Conservation (phyloP, 2,888 invertebrate species). For the Amphimallon solstitiale region DNA sequence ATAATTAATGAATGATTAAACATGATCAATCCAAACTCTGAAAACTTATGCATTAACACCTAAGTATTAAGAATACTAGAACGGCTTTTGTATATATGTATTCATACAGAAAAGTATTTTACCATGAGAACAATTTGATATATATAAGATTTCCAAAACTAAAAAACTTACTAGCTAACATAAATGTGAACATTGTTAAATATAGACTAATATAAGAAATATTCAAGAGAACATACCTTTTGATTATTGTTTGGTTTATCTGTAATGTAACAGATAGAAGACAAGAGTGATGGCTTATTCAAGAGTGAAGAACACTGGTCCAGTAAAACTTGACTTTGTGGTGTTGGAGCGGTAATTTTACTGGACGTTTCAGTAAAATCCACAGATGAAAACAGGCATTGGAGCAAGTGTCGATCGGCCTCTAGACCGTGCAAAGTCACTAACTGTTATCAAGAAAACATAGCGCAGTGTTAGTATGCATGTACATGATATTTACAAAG, state of each 20-base stretch:
- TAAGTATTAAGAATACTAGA: too few species aligned
- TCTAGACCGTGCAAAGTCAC: slow-evolving; percentile 92
- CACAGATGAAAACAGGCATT: slow-evolving; percentile 90
- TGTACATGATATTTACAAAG: slow-evolving; percentile 24
- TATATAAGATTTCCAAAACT: too few species aligned
- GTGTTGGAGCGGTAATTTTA: slow-evolving; percentile 68
- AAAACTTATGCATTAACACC: too few species aligned
- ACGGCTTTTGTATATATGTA: too few species aligned
- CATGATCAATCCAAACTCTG: too few species aligned
- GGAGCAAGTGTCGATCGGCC: slow-evolving; percentile 96
- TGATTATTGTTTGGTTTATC: slow-evolving; percentile 83
- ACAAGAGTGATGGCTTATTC: slow-evolving; percentile 86
- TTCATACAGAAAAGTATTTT: too few species aligned
- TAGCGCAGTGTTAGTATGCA: slow-evolving; percentile 33
- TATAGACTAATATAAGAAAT: not conserved
- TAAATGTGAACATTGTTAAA: not conserved
- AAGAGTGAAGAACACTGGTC: slow-evolving; percentile 82
- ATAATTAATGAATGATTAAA: too few species aligned
- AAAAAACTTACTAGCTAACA: too few species aligned
- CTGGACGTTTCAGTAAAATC: slow-evolving; percentile 77
- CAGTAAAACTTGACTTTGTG: slow-evolving; percentile 79
- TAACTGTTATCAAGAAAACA: slow-evolving; percentile 71
- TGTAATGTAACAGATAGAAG: slow-evolving; percentile 88
- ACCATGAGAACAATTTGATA: too few species aligned
- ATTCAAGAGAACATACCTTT: slow-evolving; percentile 66